These are phyloP conservation scores for Bilobella aurantiaca DNA, from an alignment of 1,140 invertebrate species.

Conservation along the genomic window DNA sequence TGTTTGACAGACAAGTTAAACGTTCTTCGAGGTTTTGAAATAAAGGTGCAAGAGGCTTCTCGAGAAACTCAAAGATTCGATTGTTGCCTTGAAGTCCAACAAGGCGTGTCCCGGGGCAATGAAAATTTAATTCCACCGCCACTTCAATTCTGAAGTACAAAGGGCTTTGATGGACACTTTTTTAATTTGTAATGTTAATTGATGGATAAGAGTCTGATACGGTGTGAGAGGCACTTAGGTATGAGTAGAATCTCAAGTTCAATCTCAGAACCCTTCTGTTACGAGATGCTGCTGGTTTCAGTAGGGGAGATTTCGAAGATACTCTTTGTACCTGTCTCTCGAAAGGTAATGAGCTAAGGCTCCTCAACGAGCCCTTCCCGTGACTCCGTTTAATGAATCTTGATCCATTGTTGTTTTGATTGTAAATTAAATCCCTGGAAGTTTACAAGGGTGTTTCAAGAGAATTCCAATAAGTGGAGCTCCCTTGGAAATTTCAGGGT, in stretches of 20 bases:
- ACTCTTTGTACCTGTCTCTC: not conserved
- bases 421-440: not conserved
- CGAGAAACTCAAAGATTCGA: too few species aligned
- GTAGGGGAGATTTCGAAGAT: too few species aligned
- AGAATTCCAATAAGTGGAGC: too few species aligned
- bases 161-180: constrained; percentile 24
- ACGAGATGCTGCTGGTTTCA: not conserved
- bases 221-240: not conserved
- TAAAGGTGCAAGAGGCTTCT: not conserved
- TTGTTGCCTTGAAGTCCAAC: too few species aligned
- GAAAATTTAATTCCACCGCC: not conserved
- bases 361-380: not conserved
- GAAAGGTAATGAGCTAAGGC: not conserved
- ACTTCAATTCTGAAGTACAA: not conserved
- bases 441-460: not conserved
- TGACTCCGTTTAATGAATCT: constrained; percentile 1
- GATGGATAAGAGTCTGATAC: constrained; percentile 11
- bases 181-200: constrained; percentile 28
- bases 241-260: constrained; percentile 12
- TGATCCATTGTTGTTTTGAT: not conserved
- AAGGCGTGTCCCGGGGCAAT: not conserved
- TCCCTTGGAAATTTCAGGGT: too few species aligned
- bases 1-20: too few species aligned
- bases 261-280: not conserved
- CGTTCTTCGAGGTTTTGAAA: not conserved